Conservation (phyloP, 2,888 invertebrate genomes). For the Spicauda simplicius region DNA sequence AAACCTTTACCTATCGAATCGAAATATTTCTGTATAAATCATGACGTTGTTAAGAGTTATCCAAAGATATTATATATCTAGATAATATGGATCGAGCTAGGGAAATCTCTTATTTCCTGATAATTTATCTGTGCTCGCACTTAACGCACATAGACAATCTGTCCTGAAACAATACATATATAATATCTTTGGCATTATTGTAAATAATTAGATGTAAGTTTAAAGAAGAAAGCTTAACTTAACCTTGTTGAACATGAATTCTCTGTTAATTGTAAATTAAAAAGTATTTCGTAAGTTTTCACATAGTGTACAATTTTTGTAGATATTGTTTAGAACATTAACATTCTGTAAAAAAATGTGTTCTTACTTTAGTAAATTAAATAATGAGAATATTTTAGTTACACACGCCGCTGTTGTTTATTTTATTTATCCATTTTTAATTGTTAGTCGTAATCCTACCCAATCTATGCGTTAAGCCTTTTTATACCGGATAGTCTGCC, state of each 20-base stretch:
- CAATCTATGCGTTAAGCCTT: no score
- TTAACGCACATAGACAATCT: background rate
- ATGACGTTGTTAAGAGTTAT: slow-evolving; percentile 67
- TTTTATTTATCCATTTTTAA: slow-evolving; percentile 43
- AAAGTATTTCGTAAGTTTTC: slow-evolving; percentile 77
- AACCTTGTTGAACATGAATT: slow-evolving; percentile 81
- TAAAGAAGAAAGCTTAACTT: slow-evolving; percentile 74
- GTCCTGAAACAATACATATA: background rate
- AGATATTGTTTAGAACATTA: slow-evolving; percentile 83
- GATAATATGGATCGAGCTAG: background rate
- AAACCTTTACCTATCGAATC: slow-evolving; percentile 43
- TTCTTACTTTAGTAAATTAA: slow-evolving; percentile 86
- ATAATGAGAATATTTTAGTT: slow-evolving; percentile 85
- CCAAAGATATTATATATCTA: background rate
- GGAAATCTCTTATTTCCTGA: no score
- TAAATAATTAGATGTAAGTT: slow-evolving; percentile 75
- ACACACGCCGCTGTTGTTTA: slow-evolving; percentile 72
- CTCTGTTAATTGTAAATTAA: slow-evolving; percentile 82
- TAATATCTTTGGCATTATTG: slow-evolving; percentile 51
- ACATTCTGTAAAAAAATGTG: slow-evolving; percentile 85
- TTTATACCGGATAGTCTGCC: no score
- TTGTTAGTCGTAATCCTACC: no score
- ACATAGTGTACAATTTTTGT: slow-evolving; percentile 85
- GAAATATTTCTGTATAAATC: slow-evolving; percentile 66
- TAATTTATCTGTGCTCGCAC: no score